Base-by-base conservation (phyloP, 2,797 vertebrate species). In the Acipenser transmontanus region DNA sequence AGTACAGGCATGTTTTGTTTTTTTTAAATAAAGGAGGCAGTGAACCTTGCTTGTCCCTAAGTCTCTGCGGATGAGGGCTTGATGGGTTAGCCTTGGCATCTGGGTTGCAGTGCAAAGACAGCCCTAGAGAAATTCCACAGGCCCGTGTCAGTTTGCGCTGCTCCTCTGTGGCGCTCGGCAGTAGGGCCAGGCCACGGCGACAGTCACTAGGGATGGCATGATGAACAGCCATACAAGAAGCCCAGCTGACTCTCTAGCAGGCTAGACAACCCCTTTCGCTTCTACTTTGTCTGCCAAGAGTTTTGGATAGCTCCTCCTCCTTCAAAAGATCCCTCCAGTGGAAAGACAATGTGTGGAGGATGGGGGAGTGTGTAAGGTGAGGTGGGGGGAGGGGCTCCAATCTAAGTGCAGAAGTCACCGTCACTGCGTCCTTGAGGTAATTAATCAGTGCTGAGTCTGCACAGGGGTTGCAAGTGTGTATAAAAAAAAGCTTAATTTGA, bases 161-260 rank as follows among this genome's bases (percentile, higher is more conserved):
- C 85, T 88, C 79, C 79, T 86, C 68, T 67, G 1, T 59, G 50
- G 52, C 72, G 74, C 76, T 74, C 67, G 73, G 71, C 78, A 57
- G 17, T 13, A 4, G 73, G 89, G 86, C 85, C 76, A 76, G 84
- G 89, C 83, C 87, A 82, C 76, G 62, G 81, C 85, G 77, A 81
- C 73, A 77, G 80, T 86, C 91, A 78, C 80, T 7, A 70, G 92
- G 88, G 91, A 92, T 64, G 78, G 84, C 79, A 88, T 84, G 82
- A 87, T 87, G 84, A 84, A 88, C 84, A 79, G 78, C 88, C 81
- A 80, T 82, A 89, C 85, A 89, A 90, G 82, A 85, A 87, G 88
- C 76, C 67, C 78, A 74, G 75, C 80, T 82, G 80, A 84, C 90
- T 88, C 88, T 82, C 84, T 90, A 90, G 82, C 85, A 78, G 82